Percentiles rank a stretch among this genome's conserved stretches.
phyloP scores from a whole-genome alignment of 1,140 invertebrate species.

The Platyscapa corneri region DNA sequence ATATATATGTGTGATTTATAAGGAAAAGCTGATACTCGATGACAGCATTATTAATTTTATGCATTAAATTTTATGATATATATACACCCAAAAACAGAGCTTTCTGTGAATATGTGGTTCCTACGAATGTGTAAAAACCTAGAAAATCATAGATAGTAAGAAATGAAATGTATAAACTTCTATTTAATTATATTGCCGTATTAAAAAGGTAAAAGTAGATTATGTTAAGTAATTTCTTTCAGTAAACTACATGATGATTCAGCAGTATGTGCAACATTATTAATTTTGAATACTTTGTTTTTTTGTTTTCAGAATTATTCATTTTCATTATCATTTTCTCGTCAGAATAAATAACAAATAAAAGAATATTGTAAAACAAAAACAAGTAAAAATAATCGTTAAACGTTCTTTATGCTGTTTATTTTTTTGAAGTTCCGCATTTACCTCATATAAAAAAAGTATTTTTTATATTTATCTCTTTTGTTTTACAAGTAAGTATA shows the following conservation, averaged over 20 bases:
- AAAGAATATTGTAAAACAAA: slow-evolving; percentile 42
- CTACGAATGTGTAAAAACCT: slow-evolving; percentile 39
- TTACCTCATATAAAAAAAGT: slow-evolving; percentile 23
- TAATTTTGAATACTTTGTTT: slow-evolving; percentile 36
- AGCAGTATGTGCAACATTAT: slow-evolving; percentile 23
- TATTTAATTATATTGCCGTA: slow-evolving; percentile 42
- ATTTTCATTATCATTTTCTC: slow-evolving; percentile 31
- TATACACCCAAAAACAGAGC: slow-evolving; percentile 17
- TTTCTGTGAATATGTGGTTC: slow-evolving; percentile 51
- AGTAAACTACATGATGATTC: background rate
- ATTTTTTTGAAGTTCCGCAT: slow-evolving; percentile 18
- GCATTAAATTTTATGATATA: slow-evolving; percentile 34
- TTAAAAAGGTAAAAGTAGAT: background rate
- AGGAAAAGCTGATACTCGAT: slow-evolving; percentile 20
- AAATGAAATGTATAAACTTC: slow-evolving; percentile 37
- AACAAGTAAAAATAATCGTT: slow-evolving; percentile 48
- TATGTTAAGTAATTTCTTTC: slow-evolving; percentile 28
- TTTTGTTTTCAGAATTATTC: slow-evolving; percentile 9
- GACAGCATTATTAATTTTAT: slow-evolving; percentile 38
- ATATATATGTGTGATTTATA: slow-evolving; percentile 34
- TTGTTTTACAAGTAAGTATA: slow-evolving; percentile 32
- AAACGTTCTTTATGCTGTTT: slow-evolving; percentile 30
- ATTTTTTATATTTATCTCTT: slow-evolving; percentile 15
- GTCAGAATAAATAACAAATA: slow-evolving; percentile 18
- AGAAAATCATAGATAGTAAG: slow-evolving; percentile 49